Base-by-base conservation (phyloP, 2,113 vertebrate genomes). In the Suricata suricatta region DNA sequence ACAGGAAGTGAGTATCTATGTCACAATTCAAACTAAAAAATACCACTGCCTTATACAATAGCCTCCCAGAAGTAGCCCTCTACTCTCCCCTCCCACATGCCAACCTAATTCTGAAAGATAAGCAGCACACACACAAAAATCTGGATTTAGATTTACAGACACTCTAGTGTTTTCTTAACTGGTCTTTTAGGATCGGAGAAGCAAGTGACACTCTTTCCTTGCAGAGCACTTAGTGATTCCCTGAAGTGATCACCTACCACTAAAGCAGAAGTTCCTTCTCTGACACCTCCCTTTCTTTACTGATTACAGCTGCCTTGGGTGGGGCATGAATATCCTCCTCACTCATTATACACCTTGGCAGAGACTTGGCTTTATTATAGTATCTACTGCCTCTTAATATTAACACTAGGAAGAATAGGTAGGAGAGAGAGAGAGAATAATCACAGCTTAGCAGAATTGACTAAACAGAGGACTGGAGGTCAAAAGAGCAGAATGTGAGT, bases 1-100 rank as follows among this genome's bases (percentile, higher is more conserved):
- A 44, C 57, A 44, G 82, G 79, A 93, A 95, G 93, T 97, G 71
- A 74, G 13, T 27, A 17, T 69, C 10, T 82, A 16, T 94, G 94
- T 92, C 93, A 96, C n/a, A 97, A 94, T 85, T 63, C 41, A 76
- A 88, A 85, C 15, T 41, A 74, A 44, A 57, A 69, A 68, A 96
- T 52, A 88, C 77, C 74, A 86, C 41, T n/a, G 31, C 15, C 47
- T 92, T 81, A 57, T 33, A 52, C 47, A 91, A 47, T n/a, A 93
- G 41, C 8, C 47, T 11, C 47, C 47, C 19, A 17, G 2, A 71
- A 3, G 38, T 76, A 83, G 44, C 63, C 19, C 71, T 64, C 63
- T 57, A 33, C 52, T 84, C 38, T 38, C 2, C 17, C 44, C 54
- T 11, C 29, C 64, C 21, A 25, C 5, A 41, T 14, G 50, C 72